Evolutionary conservation across 2,797 vertebrate species (phyloP), one percentile per base, ranked within the genome.

Genomic region (Orestias chungarensis): DNA sequence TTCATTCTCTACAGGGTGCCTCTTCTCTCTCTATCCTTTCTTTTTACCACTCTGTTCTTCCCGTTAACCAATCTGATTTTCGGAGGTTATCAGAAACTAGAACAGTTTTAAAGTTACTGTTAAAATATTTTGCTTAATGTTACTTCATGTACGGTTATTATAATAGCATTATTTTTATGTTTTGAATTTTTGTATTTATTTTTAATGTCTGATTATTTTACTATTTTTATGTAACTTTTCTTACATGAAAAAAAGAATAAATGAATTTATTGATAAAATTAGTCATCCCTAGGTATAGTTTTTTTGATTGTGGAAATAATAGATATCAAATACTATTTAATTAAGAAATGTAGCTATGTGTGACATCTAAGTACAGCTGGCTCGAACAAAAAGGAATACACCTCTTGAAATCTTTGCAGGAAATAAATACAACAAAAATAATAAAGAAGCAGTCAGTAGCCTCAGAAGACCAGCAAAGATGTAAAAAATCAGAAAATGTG

Each of bases 1-100:
- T 89, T 83, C 85, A 86, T 85, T 91, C 89, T 91, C 90, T 82
- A 87, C 90, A 91, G 90, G 91, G 92, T 88, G 82, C 91, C 86
- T 89, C 81, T 74, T 84, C 86, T 85, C 83, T 81, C 80, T 86
- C 80, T 86, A 85, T 79, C 75, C 81, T 67, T 82, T 81, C 82
- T 78, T 78, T 86, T 76, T 82, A 82, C 74, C 75, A 44, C 86
- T 88, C 87, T 88, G 80, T 90, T 87, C 75, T 86, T 88, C 90
- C 89, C 70, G 46, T n/a, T 85, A 90, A 81, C 83, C 86, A 81
- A 89, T 91, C 87, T 73, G n/a, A 50, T 50, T 27, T 66, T n/a
- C n/a, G 23, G 49, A n/a, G 40, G 49, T 54, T 68, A 38, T 42
- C 43, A 33, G n/a, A 68, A 42, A 23, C 35, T 29, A 11, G 59